Conservation (phyloP, 2,113 vertebrate genomes). For the Pedetes capensis region DNA sequence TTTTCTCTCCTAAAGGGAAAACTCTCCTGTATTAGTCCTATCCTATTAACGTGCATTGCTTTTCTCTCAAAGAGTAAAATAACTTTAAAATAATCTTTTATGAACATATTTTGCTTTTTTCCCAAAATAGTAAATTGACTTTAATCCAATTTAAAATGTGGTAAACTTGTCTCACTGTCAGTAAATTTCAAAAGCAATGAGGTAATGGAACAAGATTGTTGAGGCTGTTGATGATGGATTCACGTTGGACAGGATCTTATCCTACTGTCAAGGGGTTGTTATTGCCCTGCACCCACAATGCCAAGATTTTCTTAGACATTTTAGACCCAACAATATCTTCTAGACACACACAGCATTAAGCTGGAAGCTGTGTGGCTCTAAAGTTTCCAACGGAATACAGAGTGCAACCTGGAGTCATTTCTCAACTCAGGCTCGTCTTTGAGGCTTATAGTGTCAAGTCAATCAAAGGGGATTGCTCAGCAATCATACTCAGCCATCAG, state of each 20-base stretch:
- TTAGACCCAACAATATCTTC: not conserved
- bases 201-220: constrained; percentile 30
- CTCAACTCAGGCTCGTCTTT: not conserved
- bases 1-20: not conserved
- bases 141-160: constrained; percentile 8
- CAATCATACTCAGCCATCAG: not conserved
- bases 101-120: not conserved
- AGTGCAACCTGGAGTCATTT: not conserved
- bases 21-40: too few species aligned
- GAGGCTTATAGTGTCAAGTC: not conserved
- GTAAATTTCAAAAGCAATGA: constrained; percentile 45
- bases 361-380: not conserved
- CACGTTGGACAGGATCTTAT: not conserved
- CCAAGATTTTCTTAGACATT: constrained; percentile 11
- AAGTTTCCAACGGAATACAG: not conserved
- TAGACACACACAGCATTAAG: not conserved
- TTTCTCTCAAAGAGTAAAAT: not conserved
- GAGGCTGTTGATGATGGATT: not conserved
- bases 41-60: not conserved
- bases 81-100: not conserved
- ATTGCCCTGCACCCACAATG: not conserved
- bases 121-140: constrained; percentile 34
- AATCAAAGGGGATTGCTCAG: not conserved
- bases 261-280: not conserved
- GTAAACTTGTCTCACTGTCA: not conserved